phyloP scores from a whole-genome alignment of 2,113 vertebrate genomes.

The Chaetodon trifascialis region DNA sequence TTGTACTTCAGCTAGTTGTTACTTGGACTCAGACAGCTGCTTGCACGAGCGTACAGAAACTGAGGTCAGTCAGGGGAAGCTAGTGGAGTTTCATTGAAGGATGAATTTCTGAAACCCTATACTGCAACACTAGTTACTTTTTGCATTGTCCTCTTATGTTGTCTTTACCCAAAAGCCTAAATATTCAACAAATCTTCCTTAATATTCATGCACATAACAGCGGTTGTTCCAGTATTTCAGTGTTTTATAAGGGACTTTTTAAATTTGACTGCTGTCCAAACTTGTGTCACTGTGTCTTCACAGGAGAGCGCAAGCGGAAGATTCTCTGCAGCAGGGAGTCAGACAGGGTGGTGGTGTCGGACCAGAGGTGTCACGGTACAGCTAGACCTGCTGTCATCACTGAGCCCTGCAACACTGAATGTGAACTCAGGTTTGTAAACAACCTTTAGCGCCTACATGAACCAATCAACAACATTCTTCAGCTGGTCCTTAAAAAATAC shows the following conservation, averaged over 20 bases:
- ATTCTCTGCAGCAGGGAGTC: slow-evolving; percentile 93
- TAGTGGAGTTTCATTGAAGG: background rate
- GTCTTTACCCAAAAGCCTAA: background rate
- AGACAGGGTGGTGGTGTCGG: slow-evolving; percentile 93
- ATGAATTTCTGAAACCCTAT: background rate
- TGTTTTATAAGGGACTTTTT: background rate
- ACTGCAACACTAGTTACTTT: background rate
- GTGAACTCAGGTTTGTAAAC: slow-evolving; percentile 91
- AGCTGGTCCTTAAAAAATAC: background rate
- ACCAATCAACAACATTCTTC: background rate
- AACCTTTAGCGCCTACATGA: background rate
- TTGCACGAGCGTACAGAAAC: slow-evolving; percentile 1
- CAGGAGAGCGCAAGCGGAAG: slow-evolving; percentile 93
- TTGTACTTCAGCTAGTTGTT: slow-evolving; percentile 18
- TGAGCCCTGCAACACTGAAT: slow-evolving; percentile 92
- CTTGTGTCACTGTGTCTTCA: slow-evolving; percentile 22
- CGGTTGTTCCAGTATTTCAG: too few relatives aligned
- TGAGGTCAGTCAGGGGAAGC: background rate
- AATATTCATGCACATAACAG: background rate
- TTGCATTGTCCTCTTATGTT: background rate
- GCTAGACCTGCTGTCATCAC: slow-evolving; percentile 87
- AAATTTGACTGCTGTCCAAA: background rate
- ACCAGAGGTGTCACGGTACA: slow-evolving; percentile 92
- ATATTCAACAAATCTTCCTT: background rate
- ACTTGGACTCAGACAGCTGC: background rate